Base-by-base conservation (phyloP, 2,888 invertebrate species). In the Stenotaenia linearis region DNA sequence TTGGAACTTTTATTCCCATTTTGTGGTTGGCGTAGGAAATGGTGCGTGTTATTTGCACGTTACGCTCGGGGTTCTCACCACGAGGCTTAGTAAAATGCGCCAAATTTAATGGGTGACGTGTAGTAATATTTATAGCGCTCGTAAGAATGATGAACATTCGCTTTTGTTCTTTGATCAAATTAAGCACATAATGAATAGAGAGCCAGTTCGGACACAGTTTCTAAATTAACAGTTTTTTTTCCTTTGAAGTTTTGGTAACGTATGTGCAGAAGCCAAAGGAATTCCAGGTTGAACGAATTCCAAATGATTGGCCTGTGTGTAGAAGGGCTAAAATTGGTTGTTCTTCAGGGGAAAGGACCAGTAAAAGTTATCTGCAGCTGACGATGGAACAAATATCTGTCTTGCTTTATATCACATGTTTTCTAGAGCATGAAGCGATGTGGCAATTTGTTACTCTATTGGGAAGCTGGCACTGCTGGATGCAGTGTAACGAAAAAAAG, bases 351-450 rank as follows among this genome's bases (percentile, higher is more conserved):
- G 56, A 56, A n/a, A 18, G 56, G 56, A 56, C 21, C 56, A 56
- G 18, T 56, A 56, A 56, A 56, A 56, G 18, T 56, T 56, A 56
- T 56, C 18, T 56, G 56, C 56, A 56, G 56, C 56, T 56, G 56
- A 56, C 56, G 56, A 56, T 56, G 56, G 56, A 56, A 56, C 56
- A 56, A 56, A 56, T 56, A 56, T 56, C 56, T 56, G 56, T 56
- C 56, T 56, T 56, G 56, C 56, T 56, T 56, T 56, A 56, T 10
- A 56, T 56, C 56, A 56, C 56, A 56, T 56, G 56, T 56, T 56
- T 56, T 56, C 56, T 56, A 56, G 56, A 56, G 56, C 56, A 56
- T 56, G 56, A 56, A 56, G 56, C 18, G 56, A 56, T 21, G 56
- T 18, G 56, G 56, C 56, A 56, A 56, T 56, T 56, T 56, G 56